Evolutionary conservation across 2,888 invertebrate species (phyloP), one percentile per base, ranked within the genome.

Genomic region (Heteromurus nitidus): DNA sequence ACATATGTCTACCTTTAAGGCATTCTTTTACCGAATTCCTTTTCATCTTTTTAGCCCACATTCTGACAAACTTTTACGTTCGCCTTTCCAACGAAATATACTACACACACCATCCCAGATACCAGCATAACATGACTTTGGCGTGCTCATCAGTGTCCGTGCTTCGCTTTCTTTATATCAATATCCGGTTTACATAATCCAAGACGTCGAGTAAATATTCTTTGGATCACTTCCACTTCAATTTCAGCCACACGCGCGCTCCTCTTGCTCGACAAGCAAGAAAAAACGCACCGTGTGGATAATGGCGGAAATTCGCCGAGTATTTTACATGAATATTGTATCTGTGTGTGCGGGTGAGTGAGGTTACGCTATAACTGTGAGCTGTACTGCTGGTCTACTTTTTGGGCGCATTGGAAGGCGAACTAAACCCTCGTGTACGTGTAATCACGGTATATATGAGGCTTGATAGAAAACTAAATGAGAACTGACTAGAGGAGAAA

Each of bases 261-360:
- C 22, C n/a, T 20, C 55, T n/a, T 62, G 60, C n/a, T n/a, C n/a
- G n/a, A n/a, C n/a, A n/a, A n/a, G n/a, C n/a, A n/a, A n/a, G n/a
- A n/a, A n/a, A n/a, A n/a, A n/a, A n/a, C n/a, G n/a, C n/a, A n/a
- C n/a, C 9, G 58, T 58, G 26, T 26, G 58, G 36, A 36, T 18
- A 50, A 50, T 50, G 50, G n/a, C 11, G 18, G 18, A n/a, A 50
- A 50, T 5, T 5, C 36, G 5, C 13, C 36, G 13, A 9, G 36
- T 36, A 36, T n/a, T 50, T 50, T 18, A 50, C 50, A 50, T 50
- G 50, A 50, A 50, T 7, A 50, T 50, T 50, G 50, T 50, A 50
- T 36, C 9, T 36, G 7, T 36, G 13, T 13, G n/a, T 36, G 36
- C 13, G 13, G 36, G 36, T 13, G 13, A 36, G 36, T 13, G 9